Evolutionary conservation across 2,797 vertebrate genomes (phyloP), one percentile per base, ranked within the genome.

Genomic region (Spea hammondii): DNA sequence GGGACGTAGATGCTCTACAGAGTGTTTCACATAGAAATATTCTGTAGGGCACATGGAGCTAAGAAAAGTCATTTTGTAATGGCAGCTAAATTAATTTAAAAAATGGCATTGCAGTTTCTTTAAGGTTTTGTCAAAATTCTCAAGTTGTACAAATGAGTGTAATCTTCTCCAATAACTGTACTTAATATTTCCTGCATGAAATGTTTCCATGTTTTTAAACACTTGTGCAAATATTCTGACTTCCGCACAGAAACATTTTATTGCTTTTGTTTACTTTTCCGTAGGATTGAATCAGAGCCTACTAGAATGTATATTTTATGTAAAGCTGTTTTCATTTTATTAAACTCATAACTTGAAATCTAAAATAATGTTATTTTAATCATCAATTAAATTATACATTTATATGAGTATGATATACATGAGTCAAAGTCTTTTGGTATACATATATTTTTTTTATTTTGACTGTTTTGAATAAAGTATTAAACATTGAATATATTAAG

Each of bases 331-430:
- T 72, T 8, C 44, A 62, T 68, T 73, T 81, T 81, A 77, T 81
- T 81, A 81, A 81, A 81, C 70, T 72, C 79, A 81, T 81, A 81
- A 77, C 53, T 81, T 81, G 70, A 68, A 66, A 53, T 81, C 66
- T 59, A 72, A 73, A 73, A 73, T 77, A 64, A 74, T 74, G 12
- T 74, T 64, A 64, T 50, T 77, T 71, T 66, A 64, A 54, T 44
- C 79, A 69, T 62, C 74, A 81, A 76, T 81, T 81, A 76, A 81
- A 77, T 60, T 69, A 66, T 73, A 54, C 79, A 54, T 72, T 47
- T 50, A 51, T 73, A 55, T 59, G 45, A 77, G 54, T 47, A 71
- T n/a, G 53, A 66, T 44, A 62, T 14, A 47, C 51, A 64, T 44
- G 51, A 64, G 70, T 76, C 49, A 72, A 74, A 13, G 46, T 57